These are phyloP conservation scores for Chrysomallon squamiferum DNA, from an alignment of 1,140 invertebrate species.

Conservation along the genomic window DNA sequence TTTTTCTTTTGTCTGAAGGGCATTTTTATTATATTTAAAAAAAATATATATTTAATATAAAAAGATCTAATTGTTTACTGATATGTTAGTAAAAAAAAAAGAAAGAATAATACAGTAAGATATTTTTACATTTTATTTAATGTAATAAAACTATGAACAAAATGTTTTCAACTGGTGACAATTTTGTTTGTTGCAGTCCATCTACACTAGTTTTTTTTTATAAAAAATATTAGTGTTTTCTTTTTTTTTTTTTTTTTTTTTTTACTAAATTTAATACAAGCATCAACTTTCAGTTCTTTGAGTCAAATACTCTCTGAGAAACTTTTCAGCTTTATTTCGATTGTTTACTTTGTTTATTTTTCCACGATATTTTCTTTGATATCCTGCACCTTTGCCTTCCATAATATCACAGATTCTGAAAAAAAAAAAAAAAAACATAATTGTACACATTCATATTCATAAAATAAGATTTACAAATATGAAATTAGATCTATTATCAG, in stretches of 20 bases:
- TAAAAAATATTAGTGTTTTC: background rate
- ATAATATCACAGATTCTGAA: constrained; percentile 62
- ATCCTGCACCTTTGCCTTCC: constrained; percentile 72
- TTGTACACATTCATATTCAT: background rate
- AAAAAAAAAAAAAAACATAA: background rate
- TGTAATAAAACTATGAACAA: too few relatives aligned
- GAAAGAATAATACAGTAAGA: too few relatives aligned
- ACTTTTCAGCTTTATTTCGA: constrained; percentile 41
- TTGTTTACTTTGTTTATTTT: constrained; percentile 69
- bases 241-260: background rate
- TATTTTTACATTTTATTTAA: too few relatives aligned
- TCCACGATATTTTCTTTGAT: constrained; percentile 69
- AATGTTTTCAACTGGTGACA: too few relatives aligned
- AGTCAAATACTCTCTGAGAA: constrained; percentile 29
- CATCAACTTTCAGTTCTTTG: background rate
- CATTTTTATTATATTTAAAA: too few relatives aligned
- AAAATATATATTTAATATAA: too few relatives aligned
- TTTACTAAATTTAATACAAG: background rate
- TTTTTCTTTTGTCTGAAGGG: too few relatives aligned
- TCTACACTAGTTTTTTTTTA: background rate
- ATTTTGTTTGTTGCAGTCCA: too few relatives aligned
- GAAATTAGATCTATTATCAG: background rate
- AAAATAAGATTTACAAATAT: background rate
- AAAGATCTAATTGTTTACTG: too few relatives aligned
- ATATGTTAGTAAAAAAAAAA: too few relatives aligned